These are phyloP conservation scores for Denticeps clupeoides DNA, from an alignment of 2,797 vertebrate genomes.

Conservation along the genomic window DNA sequence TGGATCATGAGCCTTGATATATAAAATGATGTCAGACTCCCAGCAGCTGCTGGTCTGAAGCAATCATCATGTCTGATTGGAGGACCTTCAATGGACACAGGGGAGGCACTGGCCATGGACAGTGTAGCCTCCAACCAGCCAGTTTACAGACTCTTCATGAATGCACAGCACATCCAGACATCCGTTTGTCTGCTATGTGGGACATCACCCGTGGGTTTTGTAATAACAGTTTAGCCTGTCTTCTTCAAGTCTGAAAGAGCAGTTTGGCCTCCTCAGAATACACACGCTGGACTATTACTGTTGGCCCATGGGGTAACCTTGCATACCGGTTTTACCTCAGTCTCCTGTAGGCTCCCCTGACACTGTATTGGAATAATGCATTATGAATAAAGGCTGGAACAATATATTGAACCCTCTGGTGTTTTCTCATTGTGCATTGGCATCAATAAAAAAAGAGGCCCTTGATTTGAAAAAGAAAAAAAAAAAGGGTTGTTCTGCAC, in stretches of 20 bases:
- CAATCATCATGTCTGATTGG: too few relatives aligned
- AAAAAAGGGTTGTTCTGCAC: too few relatives aligned
- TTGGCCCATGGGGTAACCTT: conserved; percentile 26
- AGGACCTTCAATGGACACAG: too few relatives aligned
- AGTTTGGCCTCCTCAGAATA: too few relatives aligned
- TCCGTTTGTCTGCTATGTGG: not conserved
- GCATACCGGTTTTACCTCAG: conserved; percentile 8
- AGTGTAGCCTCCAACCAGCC: too few relatives aligned
- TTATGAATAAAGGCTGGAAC: conserved; percentile 30
- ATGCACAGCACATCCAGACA: conserved; percentile 32
- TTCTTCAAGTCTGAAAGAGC: too few relatives aligned
- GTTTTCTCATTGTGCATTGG: too few relatives aligned
- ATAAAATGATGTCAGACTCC: conserved; percentile 41
- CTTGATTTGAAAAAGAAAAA: too few relatives aligned
- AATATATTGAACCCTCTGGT: conserved; percentile 30
- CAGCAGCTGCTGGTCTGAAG: conserved; percentile 16
- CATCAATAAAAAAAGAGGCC: too few relatives aligned
- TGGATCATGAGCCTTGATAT: conserved; percentile 44
- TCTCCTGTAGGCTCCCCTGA: conserved; percentile 1
- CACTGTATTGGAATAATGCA: conserved; percentile 35
- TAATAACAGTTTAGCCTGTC: too few relatives aligned
- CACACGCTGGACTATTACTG: conserved; percentile 25
- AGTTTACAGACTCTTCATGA: not conserved
- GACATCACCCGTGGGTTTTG: conserved; percentile 2
- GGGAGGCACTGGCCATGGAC: conserved; percentile 1